Evolutionary conservation across 2,113 vertebrate genomes (phyloP), one percentile per base, ranked within the genome.

Genomic region (Plotosus lineatus): DNA sequence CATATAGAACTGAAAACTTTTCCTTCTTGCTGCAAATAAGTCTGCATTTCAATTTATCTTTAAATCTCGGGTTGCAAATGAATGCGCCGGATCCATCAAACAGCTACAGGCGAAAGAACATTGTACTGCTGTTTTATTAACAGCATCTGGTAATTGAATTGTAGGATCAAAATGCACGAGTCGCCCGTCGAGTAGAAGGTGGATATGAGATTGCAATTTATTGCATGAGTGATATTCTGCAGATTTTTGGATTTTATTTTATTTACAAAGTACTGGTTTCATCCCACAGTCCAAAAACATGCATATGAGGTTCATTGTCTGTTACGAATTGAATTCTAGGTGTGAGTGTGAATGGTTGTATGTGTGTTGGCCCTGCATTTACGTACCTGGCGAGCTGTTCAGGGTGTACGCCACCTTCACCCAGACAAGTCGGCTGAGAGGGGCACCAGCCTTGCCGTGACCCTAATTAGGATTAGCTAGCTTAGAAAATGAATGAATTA

Each of bases 181-280:
- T 77, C 33, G 75, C 56, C 75, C 77, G 15, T 9, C 55, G 74
- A 78, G 83, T n/a, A 38, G 71, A 61, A 61, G 60, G 75, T 71
- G 19, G 48, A 55, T n/a, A 61, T 75, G 81, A 46, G 58, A 72
- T 42, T 40, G 53, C 66, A 69, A 83, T 86, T 86, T 81, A 78
- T 33, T 63, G 75, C 68, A 58, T 83, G 75, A 81, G 56, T 75
- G 69, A 78, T 61, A 55, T 75, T 71, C 28, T 61, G 55, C 19
- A 56, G 15, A 31, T 21, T 26, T 9, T 56, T 38, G 15, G 42
- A 0, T 51, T 72, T 42, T 46, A 55, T 78, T 74, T 81, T 40
- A 78, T 84, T 63, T 46, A n/a, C n/a, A n/a, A n/a, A n/a, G n/a
- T n/a, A n/a, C n/a, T n/a, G n/a, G n/a, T n/a, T n/a, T n/a, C n/a